A percentile compares a stretch with the other conserved stretches of the same genome.
Evolutionary conservation across 2,113 vertebrate species (phyloP).

Genomic region (Elachura formosa): DNA sequence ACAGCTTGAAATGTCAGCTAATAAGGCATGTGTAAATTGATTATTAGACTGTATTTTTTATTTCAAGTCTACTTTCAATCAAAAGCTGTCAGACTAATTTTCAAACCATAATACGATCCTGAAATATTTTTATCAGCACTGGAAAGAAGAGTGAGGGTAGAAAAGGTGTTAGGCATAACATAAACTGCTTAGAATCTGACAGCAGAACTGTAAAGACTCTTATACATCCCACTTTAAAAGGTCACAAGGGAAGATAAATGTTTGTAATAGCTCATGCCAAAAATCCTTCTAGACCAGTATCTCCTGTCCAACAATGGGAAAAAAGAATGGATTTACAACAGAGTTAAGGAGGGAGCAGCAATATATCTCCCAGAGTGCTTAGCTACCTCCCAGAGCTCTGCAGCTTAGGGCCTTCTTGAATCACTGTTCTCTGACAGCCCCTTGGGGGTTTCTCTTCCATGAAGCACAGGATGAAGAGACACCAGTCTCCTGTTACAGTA

Average conservation of each 20-base stretch:
- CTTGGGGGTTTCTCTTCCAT: not conserved
- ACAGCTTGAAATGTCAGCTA: not conserved
- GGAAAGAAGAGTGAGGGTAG: not conserved
- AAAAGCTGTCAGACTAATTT: not conserved
- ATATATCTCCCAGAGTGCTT: not conserved
- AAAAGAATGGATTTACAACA: not conserved
- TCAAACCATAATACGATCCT: not conserved
- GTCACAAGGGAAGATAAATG: not conserved
- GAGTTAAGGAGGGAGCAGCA: not conserved
- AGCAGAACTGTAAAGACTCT: not conserved
- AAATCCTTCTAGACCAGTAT: not conserved
- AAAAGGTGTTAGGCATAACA: not conserved
- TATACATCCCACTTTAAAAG: not conserved
- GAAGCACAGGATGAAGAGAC: not conserved
- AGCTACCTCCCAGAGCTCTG: not conserved
- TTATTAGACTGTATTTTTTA: not conserved
- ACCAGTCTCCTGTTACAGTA: not conserved
- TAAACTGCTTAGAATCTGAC: not conserved
- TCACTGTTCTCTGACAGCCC: rapidly evolving
- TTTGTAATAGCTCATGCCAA: not conserved
- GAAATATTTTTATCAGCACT: not conserved
- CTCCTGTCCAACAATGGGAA: not conserved
- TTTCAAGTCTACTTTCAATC: not conserved
- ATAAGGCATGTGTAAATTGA: not conserved
- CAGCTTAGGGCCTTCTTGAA: not conserved